Evolutionary conservation across 2,113 vertebrate species (phyloP).

Genomic region (Ia io): DNA sequence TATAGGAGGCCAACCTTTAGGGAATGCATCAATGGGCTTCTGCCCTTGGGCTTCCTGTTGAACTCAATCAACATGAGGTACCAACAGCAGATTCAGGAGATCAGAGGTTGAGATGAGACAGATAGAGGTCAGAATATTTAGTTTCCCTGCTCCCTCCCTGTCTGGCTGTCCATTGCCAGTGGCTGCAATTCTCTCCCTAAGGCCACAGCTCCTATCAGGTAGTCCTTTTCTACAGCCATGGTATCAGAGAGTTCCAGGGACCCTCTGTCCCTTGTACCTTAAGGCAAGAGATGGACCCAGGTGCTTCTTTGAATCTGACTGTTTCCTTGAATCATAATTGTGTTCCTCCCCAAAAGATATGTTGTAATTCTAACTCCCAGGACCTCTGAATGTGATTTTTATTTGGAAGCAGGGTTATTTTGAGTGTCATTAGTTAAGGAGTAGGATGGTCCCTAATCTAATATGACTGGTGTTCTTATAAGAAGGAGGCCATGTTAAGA

Average conservation of each 20-base stretch:
- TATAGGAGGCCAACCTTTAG: background rate
- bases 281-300: background rate
- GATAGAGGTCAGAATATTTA: background rate
- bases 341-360: background rate
- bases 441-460: background rate
- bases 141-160: background rate
- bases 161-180: background rate
- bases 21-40: background rate
- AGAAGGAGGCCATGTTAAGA: background rate
- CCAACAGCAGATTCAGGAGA: background rate
- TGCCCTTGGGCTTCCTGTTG: background rate
- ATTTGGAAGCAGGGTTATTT: conserved; percentile 10
- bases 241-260: background rate
- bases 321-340: background rate
- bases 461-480: background rate
- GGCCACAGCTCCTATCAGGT: background rate
- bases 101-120: background rate
- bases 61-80: background rate
- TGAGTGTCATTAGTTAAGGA: background rate
- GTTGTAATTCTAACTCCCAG: background rate
- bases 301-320: background rate
- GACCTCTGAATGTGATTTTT: background rate
- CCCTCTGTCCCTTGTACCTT: background rate
- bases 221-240: background rate
- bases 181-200: background rate